phyloP scores from a whole-genome alignment of 2,797 vertebrate species.

The Pseudotriccus pelzelni region DNA sequence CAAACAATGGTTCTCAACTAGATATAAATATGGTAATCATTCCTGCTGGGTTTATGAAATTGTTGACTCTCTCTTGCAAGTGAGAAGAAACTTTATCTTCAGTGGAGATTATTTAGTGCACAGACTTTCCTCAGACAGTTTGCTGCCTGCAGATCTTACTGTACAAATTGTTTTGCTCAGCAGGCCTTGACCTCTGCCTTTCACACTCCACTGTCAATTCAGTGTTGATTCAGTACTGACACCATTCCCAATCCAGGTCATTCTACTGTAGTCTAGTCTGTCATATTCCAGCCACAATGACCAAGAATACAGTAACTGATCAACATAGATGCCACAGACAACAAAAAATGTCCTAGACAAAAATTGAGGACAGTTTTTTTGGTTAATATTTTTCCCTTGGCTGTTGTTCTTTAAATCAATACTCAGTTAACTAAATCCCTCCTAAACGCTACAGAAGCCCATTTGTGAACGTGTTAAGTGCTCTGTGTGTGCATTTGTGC shows the following conservation, averaged over 20 bases:
- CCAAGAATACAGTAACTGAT: neutral
- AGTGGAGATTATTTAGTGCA: neutral
- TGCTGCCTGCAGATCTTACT: neutral
- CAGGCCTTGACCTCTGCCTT: neutral
- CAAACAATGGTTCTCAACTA: neutral
- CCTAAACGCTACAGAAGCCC: neutral
- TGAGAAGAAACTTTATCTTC: neutral
- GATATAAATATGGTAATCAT: neutral
- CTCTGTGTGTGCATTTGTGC: neutral
- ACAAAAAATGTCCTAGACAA: neutral
- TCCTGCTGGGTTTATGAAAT: neutral
- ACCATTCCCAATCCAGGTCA: neutral
- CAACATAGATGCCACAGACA: rapidly evolving
- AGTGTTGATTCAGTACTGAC: neutral
- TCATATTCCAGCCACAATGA: neutral
- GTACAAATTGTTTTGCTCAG: neutral
- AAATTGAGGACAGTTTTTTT: neutral
- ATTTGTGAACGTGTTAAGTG: neutral
- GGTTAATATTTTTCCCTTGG: neutral
- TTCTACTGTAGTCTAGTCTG: neutral
- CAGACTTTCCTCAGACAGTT: neutral
- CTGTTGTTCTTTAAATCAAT: neutral
- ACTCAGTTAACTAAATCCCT: neutral
- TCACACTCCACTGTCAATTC: neutral
- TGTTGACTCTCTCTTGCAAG: neutral